Evolutionary conservation across 2,113 vertebrate species (phyloP), one percentile per base, ranked within the genome.

Genomic region (Ramphastos sulfuratus): DNA sequence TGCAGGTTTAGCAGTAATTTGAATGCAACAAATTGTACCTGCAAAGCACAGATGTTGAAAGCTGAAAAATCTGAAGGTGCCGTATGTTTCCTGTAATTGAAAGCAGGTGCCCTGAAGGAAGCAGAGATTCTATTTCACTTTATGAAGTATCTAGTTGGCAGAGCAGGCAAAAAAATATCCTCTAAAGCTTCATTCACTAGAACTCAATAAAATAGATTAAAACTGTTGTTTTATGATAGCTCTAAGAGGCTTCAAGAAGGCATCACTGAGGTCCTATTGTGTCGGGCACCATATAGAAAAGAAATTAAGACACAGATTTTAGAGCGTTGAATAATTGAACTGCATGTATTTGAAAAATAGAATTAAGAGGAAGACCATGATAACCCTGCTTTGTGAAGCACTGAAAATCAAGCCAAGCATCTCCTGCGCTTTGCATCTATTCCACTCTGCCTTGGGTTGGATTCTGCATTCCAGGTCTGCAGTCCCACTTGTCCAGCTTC

Each of bases 61-160:
- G 86, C 94, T 93, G 92, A 94, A 87, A 95, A 92, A 91, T 96
- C 93, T 77, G 90, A 95, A 93, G 90, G 85, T 95, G 93, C 92
- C 91, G 73, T 95, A 93, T 94, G 92, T 96, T 95, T 95, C 64
- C 87, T 90, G 96, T 95, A 94, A 95, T 92, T 96, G 92, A 93
- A 94, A 95, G 93, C 84, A 92, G 95, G 89, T 94, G 93, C 95
- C 94, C 95, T 94, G 94, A 94, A 96, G 96, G 95, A 95, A 96
- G 87, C 59, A 82, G 87, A 91, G 93, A 93, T 87, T 93, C 89
- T 88, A 25, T 93, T 96, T 94, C 66, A 74, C 77, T 96, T 94
- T 96, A 90, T 91, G 92, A 96, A 94, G 93, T 90, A 89, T 94
- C 84, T 91, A 69, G 88, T 91, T 96, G 95, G 94, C 90, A 94